Evolutionary conservation across 1,140 invertebrate species (phyloP).

Genomic region (Sminthurinus signatus): DNA sequence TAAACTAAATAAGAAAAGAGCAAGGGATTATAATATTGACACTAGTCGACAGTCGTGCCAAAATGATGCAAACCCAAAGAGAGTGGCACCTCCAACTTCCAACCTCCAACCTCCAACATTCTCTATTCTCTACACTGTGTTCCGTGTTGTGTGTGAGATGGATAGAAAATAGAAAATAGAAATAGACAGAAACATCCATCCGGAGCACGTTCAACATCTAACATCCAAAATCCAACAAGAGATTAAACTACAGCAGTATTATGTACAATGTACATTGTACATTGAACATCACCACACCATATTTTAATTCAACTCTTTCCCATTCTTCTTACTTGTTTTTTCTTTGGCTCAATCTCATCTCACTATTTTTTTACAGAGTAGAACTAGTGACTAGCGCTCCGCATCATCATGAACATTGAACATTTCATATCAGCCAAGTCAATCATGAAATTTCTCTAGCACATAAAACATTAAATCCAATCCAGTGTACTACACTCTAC

Average conservation of each 20-base stretch:
- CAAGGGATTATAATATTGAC: conserved; percentile 34
- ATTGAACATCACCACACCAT: too few species aligned
- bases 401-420: neutral
- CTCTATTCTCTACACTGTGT: too few species aligned
- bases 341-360: too few species aligned
- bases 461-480: neutral
- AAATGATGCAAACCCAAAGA: too few species aligned
- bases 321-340: neutral
- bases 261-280: too few species aligned
- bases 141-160: too few species aligned
- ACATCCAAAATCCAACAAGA: too few species aligned
- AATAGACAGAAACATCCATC: conserved; percentile 14
- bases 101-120: too few species aligned
- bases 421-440: neutral
- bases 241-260: too few species aligned
- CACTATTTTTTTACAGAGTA: too few species aligned
- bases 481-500: conserved; percentile 14
- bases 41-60: conserved; percentile 33
- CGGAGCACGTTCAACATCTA: neutral
- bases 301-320: neutral
- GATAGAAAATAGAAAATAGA: conserved; percentile 9
- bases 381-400: neutral
- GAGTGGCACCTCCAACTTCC: too few species aligned
- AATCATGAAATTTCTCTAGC: neutral
- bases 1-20: too few species aligned